A percentile compares a stretch with the other conserved stretches of the same genome.
phyloP scores from a whole-genome alignment of 2,888 invertebrate genomes.

The Adelphocoris suturalis region DNA sequence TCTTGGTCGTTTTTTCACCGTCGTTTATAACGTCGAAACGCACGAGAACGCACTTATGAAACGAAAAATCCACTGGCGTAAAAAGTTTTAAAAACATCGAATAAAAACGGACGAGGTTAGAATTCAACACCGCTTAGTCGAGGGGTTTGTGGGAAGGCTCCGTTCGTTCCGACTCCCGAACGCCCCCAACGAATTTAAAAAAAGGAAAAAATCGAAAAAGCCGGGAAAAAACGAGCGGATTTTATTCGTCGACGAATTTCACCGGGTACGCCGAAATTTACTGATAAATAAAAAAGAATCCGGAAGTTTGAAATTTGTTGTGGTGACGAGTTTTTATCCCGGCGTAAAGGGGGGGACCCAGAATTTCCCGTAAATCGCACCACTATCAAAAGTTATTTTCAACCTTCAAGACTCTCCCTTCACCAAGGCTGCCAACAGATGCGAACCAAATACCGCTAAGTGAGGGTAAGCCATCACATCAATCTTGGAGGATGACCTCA shows the following conservation, averaged over 20 bases:
- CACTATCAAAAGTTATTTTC: conserved; percentile 63
- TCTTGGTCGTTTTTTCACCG: neutral
- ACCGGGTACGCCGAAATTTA: too few relatives aligned
- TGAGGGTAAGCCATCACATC: too few relatives aligned
- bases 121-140: too few relatives aligned
- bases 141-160: neutral
- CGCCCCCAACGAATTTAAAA: too few relatives aligned
- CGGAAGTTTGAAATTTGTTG: neutral
- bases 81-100: too few relatives aligned
- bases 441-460: neutral
- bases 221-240: neutral
- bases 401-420: conserved; percentile 33
- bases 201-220: neutral
- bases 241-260: neutral
- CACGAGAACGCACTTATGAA: too few relatives aligned
- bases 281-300: neutral
- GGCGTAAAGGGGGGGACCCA: neutral
- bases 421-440: conserved; percentile 33
- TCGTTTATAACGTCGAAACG: too few relatives aligned
- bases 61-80: too few relatives aligned
- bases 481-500: too few relatives aligned
- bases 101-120: too few relatives aligned
- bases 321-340: neutral
- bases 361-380: conserved; percentile 60
- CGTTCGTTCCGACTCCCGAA: neutral